Evolutionary conservation across 2,888 invertebrate species (phyloP), one percentile per base, ranked within the genome.

Genomic region (Dolichopus griseipennis): DNA sequence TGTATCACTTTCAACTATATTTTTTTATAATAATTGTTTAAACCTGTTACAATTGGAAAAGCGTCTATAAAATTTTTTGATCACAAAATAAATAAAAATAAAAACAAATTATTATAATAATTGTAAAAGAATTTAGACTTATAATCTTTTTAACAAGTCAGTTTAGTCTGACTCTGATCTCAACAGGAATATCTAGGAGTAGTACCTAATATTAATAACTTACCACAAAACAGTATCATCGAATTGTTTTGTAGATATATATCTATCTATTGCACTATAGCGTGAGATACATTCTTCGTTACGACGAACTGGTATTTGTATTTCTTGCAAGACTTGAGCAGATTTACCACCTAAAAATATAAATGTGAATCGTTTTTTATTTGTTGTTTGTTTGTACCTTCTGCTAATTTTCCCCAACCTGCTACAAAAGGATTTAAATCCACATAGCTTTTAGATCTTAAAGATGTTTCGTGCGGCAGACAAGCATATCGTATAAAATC

Each of bases 401-500:
- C 80, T 74, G 74, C 72, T 0, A 80, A 79, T 70, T 73, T 77
- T 33, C 82, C 82, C 81, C 81, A 82, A 12, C 95, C 95, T 5
- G 90, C 90, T 1, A 93, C 86, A 74, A 90, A 86, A 0, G 90
- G 90, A 63, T 78, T 83, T 69, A 83, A 83, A 62, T 83, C 80
- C 1, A 85, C 85, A 70, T 87, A 89, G 18, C 81, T 82, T 65
- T 82, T 84, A 0, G 83, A 77, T 64, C 86, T 82, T 63, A 89
- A 75, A 6, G 84, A 83, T 0, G 82, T 78, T 12, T 82, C 78
- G 18, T 83, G 77, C 0, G 94, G 94, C 67, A 94, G 80, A 77
- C 94, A 94, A 72, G 93, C 88, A 0, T 93, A 92, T 71, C 82
- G 82, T 66, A 93, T 86, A 33, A 84, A 76, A 18, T 79, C 92